These are phyloP conservation scores for Zygothrica quintamaculata DNA, from an alignment of 2,888 invertebrate species.

Conservation along the genomic window DNA sequence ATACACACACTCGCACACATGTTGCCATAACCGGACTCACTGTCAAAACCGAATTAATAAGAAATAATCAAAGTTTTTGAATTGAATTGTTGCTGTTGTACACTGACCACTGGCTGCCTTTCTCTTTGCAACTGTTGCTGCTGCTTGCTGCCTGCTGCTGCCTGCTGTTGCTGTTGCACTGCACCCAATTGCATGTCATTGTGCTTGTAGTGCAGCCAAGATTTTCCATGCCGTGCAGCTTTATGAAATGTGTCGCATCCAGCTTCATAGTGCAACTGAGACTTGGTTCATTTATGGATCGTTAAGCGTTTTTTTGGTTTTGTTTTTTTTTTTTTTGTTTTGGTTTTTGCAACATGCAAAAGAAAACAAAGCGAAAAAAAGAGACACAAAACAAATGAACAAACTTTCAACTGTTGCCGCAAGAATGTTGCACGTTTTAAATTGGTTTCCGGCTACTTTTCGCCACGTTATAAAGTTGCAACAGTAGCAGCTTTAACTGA, in stretches of 20 bases:
- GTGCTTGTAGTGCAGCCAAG: neutral
- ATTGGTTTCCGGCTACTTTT: slow-evolving; percentile 25
- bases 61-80: slow-evolving; percentile 36
- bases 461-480: neutral
- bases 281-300: neutral
- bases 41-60: slow-evolving; percentile 45
- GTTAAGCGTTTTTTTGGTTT: too few species aligned
- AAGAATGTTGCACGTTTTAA: slow-evolving; percentile 9
- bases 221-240: slow-evolving; percentile 4
- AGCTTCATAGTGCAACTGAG: neutral
- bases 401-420: neutral
- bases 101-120: slow-evolving; percentile 17
- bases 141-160: too few species aligned
- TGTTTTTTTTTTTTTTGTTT: too few species aligned
- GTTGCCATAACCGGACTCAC: slow-evolving; percentile 31
- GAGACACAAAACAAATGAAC: neutral
- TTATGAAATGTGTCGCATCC: slow-evolving; percentile 13
- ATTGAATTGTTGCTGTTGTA: slow-evolving; percentile 22
- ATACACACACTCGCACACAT: neutral
- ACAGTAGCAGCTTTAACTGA: slow-evolving; percentile 11
- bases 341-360: too few species aligned
- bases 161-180: slow-evolving; percentile 21
- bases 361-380: too few species aligned
- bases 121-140: slow-evolving; percentile 29
- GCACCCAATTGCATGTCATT: slow-evolving; percentile 14